A percentile compares a stretch with the other conserved stretches of the same genome.
Evolutionary conservation across 2,113 vertebrate genomes (phyloP).

Genomic region (Ammodytes marinus): DNA sequence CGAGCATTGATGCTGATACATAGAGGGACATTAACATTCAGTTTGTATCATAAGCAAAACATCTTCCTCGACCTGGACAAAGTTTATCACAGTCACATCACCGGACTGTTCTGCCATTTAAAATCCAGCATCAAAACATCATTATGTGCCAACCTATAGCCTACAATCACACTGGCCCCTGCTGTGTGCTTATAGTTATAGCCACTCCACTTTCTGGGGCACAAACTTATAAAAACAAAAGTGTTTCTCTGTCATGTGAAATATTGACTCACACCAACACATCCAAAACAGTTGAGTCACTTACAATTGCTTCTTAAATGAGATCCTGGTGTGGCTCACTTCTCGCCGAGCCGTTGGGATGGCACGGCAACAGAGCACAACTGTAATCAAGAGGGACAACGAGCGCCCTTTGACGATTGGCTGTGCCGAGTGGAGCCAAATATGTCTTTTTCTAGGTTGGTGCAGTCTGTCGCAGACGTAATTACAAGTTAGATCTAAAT

Average conservation of each 20-base stretch:
- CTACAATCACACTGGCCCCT: conserved; percentile 21
- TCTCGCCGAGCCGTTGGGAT: conserved; percentile 30
- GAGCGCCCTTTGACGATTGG: conserved; percentile 64
- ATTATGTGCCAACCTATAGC: background rate
- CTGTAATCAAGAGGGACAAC: conserved; percentile 72
- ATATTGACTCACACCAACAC: conserved; percentile 25
- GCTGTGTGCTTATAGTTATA: conserved; percentile 9
- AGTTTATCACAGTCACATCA: conserved; percentile 22
- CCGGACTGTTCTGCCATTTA: conserved; percentile 40
- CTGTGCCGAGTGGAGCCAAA: conserved; percentile 69
- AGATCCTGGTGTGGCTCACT: conserved; percentile 44
- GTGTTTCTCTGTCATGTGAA: conserved; percentile 36
- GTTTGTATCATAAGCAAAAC: conserved; percentile 73
- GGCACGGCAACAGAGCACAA: conserved; percentile 50
- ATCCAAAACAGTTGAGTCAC: conserved; percentile 52
- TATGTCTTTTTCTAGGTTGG: conserved; percentile 59
- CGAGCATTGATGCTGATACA: conserved; percentile 15
- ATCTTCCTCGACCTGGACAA: conserved; percentile 58
- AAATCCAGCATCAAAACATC: conserved; percentile 22
- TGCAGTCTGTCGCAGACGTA: conserved; percentile 71
- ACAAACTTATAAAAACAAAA: conserved; percentile 40
- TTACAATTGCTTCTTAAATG: conserved; percentile 51
- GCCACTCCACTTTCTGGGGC: conserved; percentile 8
- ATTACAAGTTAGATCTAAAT: conserved; percentile 78
- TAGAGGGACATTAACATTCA: conserved; percentile 67